Evolutionary conservation across 2,113 vertebrate species (phyloP).

Genomic region (Thalassarche chlororhynchos): DNA sequence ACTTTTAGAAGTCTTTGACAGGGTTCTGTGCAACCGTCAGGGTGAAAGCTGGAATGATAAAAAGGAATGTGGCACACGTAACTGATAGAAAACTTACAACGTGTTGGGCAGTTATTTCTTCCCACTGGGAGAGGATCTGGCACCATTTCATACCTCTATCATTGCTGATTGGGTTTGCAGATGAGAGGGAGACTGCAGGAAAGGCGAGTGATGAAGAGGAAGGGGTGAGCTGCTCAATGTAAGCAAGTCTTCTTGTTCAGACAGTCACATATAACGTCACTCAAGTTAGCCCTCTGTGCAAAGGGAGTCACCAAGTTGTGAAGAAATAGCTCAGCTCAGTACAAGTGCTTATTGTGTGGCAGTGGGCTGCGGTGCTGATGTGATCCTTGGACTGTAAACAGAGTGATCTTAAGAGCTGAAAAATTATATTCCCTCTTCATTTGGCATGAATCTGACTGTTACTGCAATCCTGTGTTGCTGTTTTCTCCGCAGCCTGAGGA

Average conservation of each 20-base stretch:
- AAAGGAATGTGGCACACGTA: background rate
- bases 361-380: background rate
- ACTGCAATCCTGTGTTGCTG: conserved; percentile 1
- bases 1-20: background rate
- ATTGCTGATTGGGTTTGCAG: background rate
- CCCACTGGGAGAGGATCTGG: background rate
- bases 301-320: background rate
- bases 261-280: background rate
- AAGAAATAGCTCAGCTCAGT: background rate
- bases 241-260: background rate
- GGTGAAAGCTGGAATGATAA: background rate
- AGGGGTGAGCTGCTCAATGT: background rate
- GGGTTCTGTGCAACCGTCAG: background rate
- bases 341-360: background rate
- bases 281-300: background rate
- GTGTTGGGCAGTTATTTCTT: background rate
- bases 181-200: background rate
- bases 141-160: background rate
- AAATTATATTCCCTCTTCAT: conserved; percentile 16
- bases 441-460: background rate
- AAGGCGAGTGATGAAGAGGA: background rate
- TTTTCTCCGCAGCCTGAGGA: background rate
- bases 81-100: background rate
- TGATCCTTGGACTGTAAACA: background rate
- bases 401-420: background rate